phyloP scores from a whole-genome alignment of 1,140 invertebrate species.

The Gonioctena quinquepunctata region DNA sequence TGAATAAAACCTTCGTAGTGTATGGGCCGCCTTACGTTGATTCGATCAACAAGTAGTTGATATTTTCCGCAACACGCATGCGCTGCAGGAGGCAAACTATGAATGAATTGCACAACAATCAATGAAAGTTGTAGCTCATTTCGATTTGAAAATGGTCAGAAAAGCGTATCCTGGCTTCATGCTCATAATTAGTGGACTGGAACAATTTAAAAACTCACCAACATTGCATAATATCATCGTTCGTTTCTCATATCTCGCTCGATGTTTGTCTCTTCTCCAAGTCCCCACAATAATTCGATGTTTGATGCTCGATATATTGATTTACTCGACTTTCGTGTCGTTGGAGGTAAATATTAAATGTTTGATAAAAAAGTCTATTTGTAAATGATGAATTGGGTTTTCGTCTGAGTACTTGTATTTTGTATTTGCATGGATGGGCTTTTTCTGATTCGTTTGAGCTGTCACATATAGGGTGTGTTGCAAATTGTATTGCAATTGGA shows the following conservation, averaged over 20 bases:
- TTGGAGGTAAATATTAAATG: background rate
- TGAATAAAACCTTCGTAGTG: no score
- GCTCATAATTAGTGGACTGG: background rate
- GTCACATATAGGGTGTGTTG: no score
- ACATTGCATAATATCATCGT: background rate
- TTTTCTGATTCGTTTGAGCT: no score
- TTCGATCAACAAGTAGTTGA: slow-evolving; percentile 2
- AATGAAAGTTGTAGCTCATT: slow-evolving; percentile 10
- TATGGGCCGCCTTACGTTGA: background rate
- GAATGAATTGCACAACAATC: slow-evolving; percentile 15
- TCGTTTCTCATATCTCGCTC: background rate
- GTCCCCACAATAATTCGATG: background rate
- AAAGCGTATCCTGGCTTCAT: background rate
- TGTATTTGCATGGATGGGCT: no score
- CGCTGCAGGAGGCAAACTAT: background rate
- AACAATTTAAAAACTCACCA: background rate
- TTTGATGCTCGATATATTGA: background rate
- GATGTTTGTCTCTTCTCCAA: background rate
- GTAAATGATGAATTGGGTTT: no score
- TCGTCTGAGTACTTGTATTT: no score
- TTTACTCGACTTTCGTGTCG: background rate
- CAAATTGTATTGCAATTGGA: no score
- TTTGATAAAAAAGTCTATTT: background rate
- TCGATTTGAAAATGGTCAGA: background rate
- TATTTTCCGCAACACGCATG: slow-evolving; percentile 11